Percentiles rank a stretch among this genome's conserved stretches.
phyloP scores from a whole-genome alignment of 2,888 invertebrate genomes.

The Nephrocerus scutellatus region DNA sequence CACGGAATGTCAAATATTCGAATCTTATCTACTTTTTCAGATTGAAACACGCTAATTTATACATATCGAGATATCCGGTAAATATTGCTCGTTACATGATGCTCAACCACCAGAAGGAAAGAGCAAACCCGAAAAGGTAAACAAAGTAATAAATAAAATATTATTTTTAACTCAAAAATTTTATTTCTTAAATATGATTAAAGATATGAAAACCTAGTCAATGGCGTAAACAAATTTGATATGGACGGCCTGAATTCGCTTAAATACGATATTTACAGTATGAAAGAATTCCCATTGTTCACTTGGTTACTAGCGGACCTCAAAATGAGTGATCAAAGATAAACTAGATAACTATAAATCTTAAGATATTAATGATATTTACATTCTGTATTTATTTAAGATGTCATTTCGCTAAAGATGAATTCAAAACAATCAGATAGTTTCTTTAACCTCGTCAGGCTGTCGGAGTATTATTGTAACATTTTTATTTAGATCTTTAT shows the following conservation, averaged over 20 bases:
- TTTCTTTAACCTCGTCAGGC: too few species aligned
- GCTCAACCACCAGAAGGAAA: slow-evolving; percentile 85
- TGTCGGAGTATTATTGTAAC: too few species aligned
- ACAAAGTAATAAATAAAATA: background rate
- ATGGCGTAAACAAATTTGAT: slow-evolving; percentile 73
- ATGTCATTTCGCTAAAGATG: background rate
- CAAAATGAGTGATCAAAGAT: slow-evolving; percentile 47
- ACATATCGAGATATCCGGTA: slow-evolving; percentile 87
- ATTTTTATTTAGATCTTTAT: too few species aligned
- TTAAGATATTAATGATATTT: slow-evolving; percentile 4
- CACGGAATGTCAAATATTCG: slow-evolving; percentile 1
- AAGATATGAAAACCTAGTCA: slow-evolving; percentile 79
- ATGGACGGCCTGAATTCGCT: slow-evolving; percentile 83
- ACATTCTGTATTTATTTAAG: background rate
- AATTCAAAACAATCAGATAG: too few species aligned
- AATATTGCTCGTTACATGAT: slow-evolving; percentile 93
- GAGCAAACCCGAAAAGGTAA: slow-evolving; percentile 84
- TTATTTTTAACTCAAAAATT: background rate
- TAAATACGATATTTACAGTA: slow-evolving; percentile 65
- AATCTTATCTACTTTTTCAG: slow-evolving; percentile 43
- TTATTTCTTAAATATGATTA: slow-evolving; percentile 28
- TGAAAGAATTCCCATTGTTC: slow-evolving; percentile 65
- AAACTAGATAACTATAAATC: slow-evolving; percentile 18
- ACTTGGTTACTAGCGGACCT: slow-evolving; percentile 77
- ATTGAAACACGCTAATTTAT: slow-evolving; percentile 67